Evolutionary conservation across 2,888 invertebrate genomes (phyloP), one percentile per base, ranked within the genome.

Genomic region (Leptogaster cylindrica): DNA sequence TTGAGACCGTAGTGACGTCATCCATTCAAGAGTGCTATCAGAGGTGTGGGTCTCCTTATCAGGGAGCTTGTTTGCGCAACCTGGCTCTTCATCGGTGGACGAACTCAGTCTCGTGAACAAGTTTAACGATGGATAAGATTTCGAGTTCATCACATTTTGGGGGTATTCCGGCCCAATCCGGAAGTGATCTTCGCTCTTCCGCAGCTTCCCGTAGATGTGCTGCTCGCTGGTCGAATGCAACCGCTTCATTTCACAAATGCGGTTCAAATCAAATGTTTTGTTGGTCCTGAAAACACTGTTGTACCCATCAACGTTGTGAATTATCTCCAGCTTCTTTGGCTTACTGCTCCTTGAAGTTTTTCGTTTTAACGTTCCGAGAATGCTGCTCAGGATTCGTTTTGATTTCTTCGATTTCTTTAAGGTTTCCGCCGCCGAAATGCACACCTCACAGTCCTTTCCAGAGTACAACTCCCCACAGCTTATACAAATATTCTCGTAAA

Each of bases 401-500:
- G 46, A 33, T 12, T 33, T 65, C 23, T 33, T 46, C 14, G 63
- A 48, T 64, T 64, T 64, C 33, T 64, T 63, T 8, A 16, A 12
- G 6, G 12, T 7, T 58, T 64, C 44, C 41, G 61, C 28, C 3
- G 44, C 44, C n/a, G n/a, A 33, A 10, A 25, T 51, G 68, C 73
- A 74, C 55, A 63, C 28, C 39, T 65, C 55, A 41, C 79, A 80
- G 51, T 75, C 75, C 2, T 73, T 75, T 27, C 75, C 75, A 69
- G 75, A 77, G 68, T 74, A 79, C 20, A 79, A 74, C 64, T 73
- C 71, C n/a, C 76, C 75, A 51, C 80, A 81, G 48, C 74, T 72
- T 48, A 75, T 76, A 71, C 80, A 80, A 33, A 80, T 76, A 71
- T 80, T 80, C 70, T 80, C 81, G 68, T 80, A 80, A 55, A 80